phyloP scores from a whole-genome alignment of 2,797 vertebrate genomes.

The Gorsachius magnificus region DNA sequence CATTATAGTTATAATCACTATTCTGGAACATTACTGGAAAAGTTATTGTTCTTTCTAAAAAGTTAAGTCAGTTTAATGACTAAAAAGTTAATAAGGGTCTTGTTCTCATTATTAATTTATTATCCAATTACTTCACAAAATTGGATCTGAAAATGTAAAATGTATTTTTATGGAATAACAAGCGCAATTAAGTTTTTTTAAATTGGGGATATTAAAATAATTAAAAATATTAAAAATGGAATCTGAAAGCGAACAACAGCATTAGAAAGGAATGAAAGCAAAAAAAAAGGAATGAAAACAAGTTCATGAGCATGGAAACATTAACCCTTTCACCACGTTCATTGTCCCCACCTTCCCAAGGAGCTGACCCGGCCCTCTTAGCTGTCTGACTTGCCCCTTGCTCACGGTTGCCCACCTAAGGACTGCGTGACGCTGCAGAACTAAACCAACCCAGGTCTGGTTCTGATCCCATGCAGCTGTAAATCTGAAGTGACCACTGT shows the following conservation, averaged over 20 bases:
- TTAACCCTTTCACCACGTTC: background rate
- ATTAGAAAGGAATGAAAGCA: conserved; percentile 32
- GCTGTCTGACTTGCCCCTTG: background rate
- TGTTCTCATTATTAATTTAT: conserved; percentile 52
- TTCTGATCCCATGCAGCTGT: accelerated
- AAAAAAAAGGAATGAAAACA: conserved; percentile 22
- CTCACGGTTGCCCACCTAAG: background rate
- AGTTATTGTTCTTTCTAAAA: conserved; percentile 46
- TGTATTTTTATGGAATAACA: conserved; percentile 29
- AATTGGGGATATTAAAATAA: conserved; percentile 57
- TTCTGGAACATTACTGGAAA: background rate
- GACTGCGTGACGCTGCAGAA: background rate
- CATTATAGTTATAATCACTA: background rate
- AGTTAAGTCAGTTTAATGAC: conserved; percentile 22
- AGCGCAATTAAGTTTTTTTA: conserved; percentile 27
- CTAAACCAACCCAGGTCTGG: background rate
- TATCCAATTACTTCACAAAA: conserved; percentile 40
- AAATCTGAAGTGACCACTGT: background rate
- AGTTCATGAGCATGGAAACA: background rate
- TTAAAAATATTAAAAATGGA: conserved; percentile 47
- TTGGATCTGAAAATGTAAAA: conserved; percentile 27
- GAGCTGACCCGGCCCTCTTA: background rate
- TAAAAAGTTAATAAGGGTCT: conserved; percentile 25
- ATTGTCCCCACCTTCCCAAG: background rate
- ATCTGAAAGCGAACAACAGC: conserved; percentile 29